Evolutionary conservation across 2,888 invertebrate species (phyloP).

Genomic region (Drosophila eohydei): DNA sequence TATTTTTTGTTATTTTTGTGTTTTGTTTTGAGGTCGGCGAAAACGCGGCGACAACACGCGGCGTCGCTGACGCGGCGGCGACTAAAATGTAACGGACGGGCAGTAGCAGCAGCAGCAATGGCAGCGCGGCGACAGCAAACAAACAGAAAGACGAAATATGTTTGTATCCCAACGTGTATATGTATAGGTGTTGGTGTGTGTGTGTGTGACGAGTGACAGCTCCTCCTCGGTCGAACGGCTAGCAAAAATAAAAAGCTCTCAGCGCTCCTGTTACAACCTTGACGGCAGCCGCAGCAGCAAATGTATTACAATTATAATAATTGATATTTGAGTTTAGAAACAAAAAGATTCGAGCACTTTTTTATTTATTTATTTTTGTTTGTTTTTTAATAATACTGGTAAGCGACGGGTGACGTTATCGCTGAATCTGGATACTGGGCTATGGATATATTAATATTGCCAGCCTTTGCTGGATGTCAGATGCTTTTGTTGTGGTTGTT

Average conservation of each 20-base stretch:
- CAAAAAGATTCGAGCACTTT: constrained; percentile 74
- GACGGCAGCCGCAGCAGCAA: constrained; percentile 44
- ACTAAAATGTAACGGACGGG: constrained; percentile 62
- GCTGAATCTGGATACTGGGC: constrained; percentile 38
- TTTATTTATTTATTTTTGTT: constrained; percentile 3
- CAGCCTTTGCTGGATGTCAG: constrained; percentile 10
- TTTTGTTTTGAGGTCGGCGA: constrained; percentile 58
- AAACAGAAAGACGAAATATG: constrained; percentile 49
- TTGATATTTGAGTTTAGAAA: constrained; percentile 58
- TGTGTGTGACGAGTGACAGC: constrained; percentile 45
- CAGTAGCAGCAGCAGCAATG: constrained; percentile 33
- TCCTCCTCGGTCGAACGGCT: constrained; percentile 57
- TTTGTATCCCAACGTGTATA: constrained; percentile 11
- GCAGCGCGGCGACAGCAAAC: constrained; percentile 36
- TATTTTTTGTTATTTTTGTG: constrained; percentile 11
- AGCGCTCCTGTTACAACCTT: constrained; percentile 63
- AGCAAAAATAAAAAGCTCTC: constrained; percentile 40
- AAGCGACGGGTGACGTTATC: constrained; percentile 62
- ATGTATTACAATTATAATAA: constrained; percentile 65
- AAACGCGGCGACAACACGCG: constrained; percentile 64
- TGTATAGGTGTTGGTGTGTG: constrained; percentile 6
- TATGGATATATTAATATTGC: constrained; percentile 24
- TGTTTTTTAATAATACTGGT: constrained; percentile 58
- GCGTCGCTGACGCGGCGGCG: constrained; percentile 59
- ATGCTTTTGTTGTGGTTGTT: constrained; percentile 26